Percentiles rank a stretch among this genome's conserved stretches.
phyloP scores from a whole-genome alignment of 2,113 vertebrate genomes.

The Zonotrichia leucophrys region DNA sequence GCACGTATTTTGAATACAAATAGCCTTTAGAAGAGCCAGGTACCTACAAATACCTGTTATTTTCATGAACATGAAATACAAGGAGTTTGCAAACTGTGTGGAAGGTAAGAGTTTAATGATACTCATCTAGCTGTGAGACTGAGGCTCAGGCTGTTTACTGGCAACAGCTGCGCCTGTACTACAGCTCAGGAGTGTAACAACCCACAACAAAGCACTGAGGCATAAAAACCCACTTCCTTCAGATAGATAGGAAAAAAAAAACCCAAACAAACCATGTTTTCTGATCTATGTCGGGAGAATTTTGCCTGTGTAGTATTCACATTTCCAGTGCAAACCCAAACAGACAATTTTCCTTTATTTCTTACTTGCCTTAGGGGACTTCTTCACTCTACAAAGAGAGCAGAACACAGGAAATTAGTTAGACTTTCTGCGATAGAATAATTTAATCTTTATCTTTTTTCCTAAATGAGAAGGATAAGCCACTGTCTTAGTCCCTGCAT shows the following conservation, averaged over 20 bases:
- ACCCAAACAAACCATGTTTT: not conserved
- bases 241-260: not conserved
- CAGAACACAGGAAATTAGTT: not conserved
- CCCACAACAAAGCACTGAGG: not conserved
- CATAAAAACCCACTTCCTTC: not conserved
- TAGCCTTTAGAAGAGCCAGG: not conserved
- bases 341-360: not conserved
- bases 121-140: not conserved
- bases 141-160: not conserved
- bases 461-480: not conserved
- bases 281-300: not conserved
- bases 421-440: not conserved
- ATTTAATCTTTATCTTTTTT: not conserved
- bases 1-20: not conserved
- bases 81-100: not conserved
- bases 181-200: not conserved
- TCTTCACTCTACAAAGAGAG: not conserved
- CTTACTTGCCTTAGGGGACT: not conserved
- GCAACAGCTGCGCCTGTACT: not conserved
- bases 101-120: not conserved
- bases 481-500: not conserved
- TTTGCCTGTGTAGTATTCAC: not conserved
- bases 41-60: not conserved
- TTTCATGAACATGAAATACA: not conserved
- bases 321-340: not conserved